Conservation (phyloP, 2,888 invertebrate species). For the Spisula solida region DNA sequence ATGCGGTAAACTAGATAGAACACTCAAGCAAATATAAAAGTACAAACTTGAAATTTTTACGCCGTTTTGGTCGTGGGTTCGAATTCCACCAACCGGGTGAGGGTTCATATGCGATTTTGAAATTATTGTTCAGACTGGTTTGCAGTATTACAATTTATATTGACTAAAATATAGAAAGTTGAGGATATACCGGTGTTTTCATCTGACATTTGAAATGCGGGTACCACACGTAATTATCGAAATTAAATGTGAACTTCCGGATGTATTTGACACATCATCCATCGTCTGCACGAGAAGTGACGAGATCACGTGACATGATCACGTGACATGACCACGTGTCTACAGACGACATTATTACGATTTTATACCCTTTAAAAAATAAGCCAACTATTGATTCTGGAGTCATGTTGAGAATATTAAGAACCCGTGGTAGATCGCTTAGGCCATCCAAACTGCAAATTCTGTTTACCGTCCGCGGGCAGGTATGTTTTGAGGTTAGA, state of each 20-base stretch:
- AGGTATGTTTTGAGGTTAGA: no score
- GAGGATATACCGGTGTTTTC: not conserved
- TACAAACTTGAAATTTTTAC: no score
- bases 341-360: not conserved
- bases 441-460: no score
- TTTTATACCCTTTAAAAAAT: not conserved
- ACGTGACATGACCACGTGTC: not conserved
- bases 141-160: no score
- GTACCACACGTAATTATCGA: not conserved
- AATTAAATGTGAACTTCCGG: not conserved
- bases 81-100: no score
- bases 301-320: not conserved
- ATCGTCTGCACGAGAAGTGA: not conserved
- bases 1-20: no score
- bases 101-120: no score
- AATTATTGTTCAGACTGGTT: no score
- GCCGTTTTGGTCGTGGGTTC: no score
- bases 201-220: not conserved
- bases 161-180: not conserved
- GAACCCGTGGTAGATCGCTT: not conserved
- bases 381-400: not conserved
- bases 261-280: not conserved
- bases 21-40: no score
- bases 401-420: not conserved
- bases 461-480: no score